Evolutionary conservation across 2,797 vertebrate genomes (phyloP).

Genomic region (Tenualosa thibaudeaui): DNA sequence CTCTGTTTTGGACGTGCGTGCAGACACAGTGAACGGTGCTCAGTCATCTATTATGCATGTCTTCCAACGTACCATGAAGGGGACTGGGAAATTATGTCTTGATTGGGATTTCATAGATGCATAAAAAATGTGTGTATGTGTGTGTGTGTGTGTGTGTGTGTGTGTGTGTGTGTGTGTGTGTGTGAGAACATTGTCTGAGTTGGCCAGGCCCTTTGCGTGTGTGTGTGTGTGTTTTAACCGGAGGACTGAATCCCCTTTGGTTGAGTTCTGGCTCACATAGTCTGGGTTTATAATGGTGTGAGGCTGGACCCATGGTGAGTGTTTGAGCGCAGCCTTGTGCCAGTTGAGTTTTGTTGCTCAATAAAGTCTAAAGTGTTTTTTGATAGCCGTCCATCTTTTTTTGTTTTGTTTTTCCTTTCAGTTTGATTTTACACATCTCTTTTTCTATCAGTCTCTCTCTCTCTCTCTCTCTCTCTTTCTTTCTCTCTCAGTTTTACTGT

Average conservation of each 20-base stretch:
- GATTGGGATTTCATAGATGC: constrained; percentile 49
- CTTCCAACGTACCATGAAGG: constrained; percentile 47
- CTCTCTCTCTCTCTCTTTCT: neutral
- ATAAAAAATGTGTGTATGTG: constrained; percentile 28
- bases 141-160: too few relatives aligned
- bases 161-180: too few relatives aligned
- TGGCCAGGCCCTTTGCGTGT: too few relatives aligned
- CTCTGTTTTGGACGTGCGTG: constrained; percentile 48
- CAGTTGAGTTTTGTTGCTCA: neutral
- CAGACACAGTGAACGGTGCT: constrained; percentile 52
- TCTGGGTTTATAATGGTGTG: neutral
- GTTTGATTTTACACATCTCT: neutral
- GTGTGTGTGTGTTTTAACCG: neutral
- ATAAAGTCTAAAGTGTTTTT: constrained; percentile 6
- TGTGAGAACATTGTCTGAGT: neutral
- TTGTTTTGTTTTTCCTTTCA: neutral
- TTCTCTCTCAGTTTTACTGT: neutral
- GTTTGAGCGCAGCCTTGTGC: neutral
- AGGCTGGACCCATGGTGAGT: neutral
- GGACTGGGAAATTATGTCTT: constrained; percentile 53
- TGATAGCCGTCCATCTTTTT: constrained; percentile 4
- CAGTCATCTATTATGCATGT: constrained; percentile 41
- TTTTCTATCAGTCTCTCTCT: neutral
- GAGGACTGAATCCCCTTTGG: neutral
- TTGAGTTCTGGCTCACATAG: neutral